Base-by-base conservation (phyloP, 2,888 invertebrate genomes). In the Melanophora roralis region DNA sequence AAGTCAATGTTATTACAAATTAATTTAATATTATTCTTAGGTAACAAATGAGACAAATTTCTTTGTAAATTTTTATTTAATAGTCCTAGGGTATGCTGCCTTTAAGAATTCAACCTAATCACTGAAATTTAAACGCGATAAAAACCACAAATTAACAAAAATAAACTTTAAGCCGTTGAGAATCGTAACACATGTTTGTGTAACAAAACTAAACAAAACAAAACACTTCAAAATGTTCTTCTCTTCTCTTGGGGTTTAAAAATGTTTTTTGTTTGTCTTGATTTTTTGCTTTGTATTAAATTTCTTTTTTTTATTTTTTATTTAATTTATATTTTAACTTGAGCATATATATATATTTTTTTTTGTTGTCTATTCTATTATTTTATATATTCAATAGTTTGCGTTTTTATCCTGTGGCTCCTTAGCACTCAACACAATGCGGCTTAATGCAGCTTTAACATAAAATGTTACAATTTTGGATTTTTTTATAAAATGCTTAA, bases 141-240 rank as follows among this genome's bases (percentile, higher is more conserved):
- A 16, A 21, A 38, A 36, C n/a, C n/a, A 21, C 3, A 49, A 14
- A 23, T 23, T 36, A 47, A 55, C 34, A 27, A 19, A 57, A 64
- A 23, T 27, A 43, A 14, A 34, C 1, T 1, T 47, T 27, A 74
- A 43, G 67, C 59, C 59, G 74, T 59, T 60, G 74, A 43, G 67
- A 74, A 74, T 67, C 60, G 12, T 23, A 67, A 32, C 74, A 74
- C 74, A 74, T 74, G 74, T 67, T 67, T 16, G 43, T 23, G 6
- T 21, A 14, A 16, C 6, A 2, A 16, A 16, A 72, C 36, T 9
- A 21, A 38, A 62, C 12, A 11, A 9, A 59, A 16, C 3, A 6
- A 16, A 23, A 34, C 36, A 0, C n/a, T 16, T 6, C n/a, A 2
- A 34, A 62, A 62, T 47, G n/a, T 47, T 34, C 40, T 55, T 72